These are phyloP conservation scores for Catamblyrhynchus diadema DNA, from an alignment of 2,797 vertebrate species.

Conservation along the genomic window DNA sequence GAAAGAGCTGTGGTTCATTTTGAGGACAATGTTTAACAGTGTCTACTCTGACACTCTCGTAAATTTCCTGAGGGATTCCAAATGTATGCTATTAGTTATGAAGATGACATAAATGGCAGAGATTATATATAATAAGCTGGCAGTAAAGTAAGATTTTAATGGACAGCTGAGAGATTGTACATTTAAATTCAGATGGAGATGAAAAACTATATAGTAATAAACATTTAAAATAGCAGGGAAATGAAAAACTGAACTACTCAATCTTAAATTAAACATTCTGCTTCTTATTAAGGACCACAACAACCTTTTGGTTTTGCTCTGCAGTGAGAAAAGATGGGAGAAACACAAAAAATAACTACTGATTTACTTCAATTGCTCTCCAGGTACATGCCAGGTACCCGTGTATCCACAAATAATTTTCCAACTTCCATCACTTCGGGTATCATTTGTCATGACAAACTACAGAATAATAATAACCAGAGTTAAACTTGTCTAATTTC, in stretches of 20 bases:
- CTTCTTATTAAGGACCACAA: neutral
- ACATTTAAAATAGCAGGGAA: neutral
- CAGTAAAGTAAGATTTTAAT: neutral
- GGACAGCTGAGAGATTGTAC: neutral
- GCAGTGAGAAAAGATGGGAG: neutral
- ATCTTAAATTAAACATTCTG: neutral
- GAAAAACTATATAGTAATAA: slow-evolving; percentile 1
- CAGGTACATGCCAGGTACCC: neutral
- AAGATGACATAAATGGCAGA: slow-evolving; percentile 7
- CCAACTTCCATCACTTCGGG: neutral
- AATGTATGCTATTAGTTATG: neutral
- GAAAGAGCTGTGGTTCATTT: neutral
- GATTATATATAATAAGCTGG: neutral
- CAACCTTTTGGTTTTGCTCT: neutral
- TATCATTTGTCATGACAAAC: neutral
- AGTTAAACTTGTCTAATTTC: neutral
- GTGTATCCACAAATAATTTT: neutral
- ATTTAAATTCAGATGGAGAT: slow-evolving; percentile 5
- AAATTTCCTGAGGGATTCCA: neutral
- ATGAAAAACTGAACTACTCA: neutral
- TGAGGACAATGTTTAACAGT: neutral
- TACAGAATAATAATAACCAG: neutral
- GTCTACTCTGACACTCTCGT: neutral
- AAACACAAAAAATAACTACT: neutral
- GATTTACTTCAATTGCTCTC: neutral